A percentile compares a stretch with the other conserved stretches of the same genome.
phyloP scores from a whole-genome alignment of 2,888 invertebrate genomes.

The Crocallis elinguaria region DNA sequence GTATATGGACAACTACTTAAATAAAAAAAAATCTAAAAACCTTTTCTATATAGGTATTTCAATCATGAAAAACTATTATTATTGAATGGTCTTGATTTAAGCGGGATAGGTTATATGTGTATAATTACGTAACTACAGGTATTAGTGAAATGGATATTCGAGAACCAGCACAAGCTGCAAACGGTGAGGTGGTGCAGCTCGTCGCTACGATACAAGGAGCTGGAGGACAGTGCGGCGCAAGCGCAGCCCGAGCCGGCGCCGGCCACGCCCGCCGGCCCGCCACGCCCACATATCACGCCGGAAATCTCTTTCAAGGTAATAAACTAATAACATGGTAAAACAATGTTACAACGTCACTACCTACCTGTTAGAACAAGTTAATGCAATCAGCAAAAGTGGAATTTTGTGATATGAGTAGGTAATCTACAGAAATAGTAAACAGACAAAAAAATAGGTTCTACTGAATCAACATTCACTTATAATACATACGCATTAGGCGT shows the following conservation, averaged over 20 bases:
- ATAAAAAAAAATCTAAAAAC: too few species aligned
- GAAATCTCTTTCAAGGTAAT: conserved; percentile 85
- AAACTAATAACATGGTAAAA: background rate
- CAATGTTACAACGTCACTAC: background rate
- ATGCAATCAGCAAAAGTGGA: background rate
- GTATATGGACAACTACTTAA: too few species aligned
- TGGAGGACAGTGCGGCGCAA: conserved; percentile 66
- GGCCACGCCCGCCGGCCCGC: conserved; percentile 50
- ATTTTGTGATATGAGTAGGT: background rate
- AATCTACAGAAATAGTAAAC: too few species aligned
- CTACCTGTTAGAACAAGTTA: background rate
- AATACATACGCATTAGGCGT: too few species aligned
- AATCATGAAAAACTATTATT: too few species aligned
- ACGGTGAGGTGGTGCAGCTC: conserved; percentile 86
- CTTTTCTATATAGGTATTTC: too few species aligned
- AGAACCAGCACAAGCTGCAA: conserved; percentile 89
- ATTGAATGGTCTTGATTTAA: background rate
- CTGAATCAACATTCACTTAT: too few species aligned
- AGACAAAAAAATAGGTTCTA: background rate
- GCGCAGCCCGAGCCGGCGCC: conserved; percentile 55
- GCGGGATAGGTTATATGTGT: background rate
- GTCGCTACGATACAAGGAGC: conserved; percentile 77
- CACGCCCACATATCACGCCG: conserved; percentile 66
- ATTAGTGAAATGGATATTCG: conserved; percentile 87
- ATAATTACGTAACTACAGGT: conserved; percentile 60